Conservation (phyloP, 2,113 vertebrate species). For the Pycnonotus jocosus region DNA sequence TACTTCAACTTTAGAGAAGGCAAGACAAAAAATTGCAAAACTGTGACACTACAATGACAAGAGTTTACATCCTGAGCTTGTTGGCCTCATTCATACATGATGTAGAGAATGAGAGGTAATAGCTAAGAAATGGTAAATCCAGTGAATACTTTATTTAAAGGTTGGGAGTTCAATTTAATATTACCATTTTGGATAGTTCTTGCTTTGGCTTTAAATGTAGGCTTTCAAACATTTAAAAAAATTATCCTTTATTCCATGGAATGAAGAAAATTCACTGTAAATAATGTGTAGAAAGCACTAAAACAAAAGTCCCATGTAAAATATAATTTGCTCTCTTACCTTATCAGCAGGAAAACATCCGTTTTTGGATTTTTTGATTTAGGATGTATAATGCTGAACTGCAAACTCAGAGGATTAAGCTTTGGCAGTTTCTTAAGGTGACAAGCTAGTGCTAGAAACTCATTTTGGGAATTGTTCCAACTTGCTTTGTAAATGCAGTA, state of each 20-base stretch:
- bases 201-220: not conserved
- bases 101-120: not conserved
- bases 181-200: not conserved
- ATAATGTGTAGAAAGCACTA: not conserved
- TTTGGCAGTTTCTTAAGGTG: not conserved
- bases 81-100: not conserved
- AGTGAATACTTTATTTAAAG: not conserved
- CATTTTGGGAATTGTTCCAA: not conserved
- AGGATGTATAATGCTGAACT: not conserved
- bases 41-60: not conserved
- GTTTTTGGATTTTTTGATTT: not conserved
- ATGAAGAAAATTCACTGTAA: not conserved
- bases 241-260: not conserved
- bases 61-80: not conserved
- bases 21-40: not conserved
- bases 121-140: not conserved
- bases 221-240: not conserved
- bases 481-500: not conserved
- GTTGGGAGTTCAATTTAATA: not conserved
- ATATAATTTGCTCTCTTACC: not conserved
- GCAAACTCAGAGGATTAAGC: not conserved
- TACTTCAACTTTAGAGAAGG: not conserved
- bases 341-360: not conserved
- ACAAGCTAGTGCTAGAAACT: not conserved
- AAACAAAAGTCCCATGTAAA: not conserved